These are phyloP conservation scores for Epizoanthus illoricatus DNA, from an alignment of 92 coral and sea anemone genomes.

Conservation along the genomic window DNA sequence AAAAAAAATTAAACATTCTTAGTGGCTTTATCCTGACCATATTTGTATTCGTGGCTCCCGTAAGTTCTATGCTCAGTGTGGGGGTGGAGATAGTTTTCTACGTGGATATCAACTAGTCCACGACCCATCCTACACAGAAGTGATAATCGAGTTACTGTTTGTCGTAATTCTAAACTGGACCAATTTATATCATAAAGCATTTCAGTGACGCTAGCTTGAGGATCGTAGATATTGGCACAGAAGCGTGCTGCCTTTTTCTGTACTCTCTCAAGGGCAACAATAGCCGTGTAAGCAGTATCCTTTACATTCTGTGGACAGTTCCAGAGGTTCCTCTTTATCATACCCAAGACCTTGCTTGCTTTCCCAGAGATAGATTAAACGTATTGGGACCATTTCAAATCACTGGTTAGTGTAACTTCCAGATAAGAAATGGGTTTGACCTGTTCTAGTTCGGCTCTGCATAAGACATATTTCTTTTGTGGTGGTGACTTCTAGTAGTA, in stretches of 20 bases:
- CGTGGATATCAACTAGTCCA: conserved; percentile 38
- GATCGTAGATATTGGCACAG: conserved; percentile 46
- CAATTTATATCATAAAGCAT: conserved; percentile 43
- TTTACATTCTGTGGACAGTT: conserved; percentile 42
- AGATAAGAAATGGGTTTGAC: too few relatives aligned
- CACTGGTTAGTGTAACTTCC: conserved; percentile 29
- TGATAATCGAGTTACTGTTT: conserved; percentile 31
- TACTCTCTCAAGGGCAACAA: conserved; percentile 47
- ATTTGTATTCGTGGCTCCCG: too few relatives aligned
- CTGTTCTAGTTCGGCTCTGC: too few relatives aligned
- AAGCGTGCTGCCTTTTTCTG: conserved; percentile 56
- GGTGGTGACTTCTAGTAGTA: too few relatives aligned
- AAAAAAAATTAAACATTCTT: too few relatives aligned
- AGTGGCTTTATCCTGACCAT: too few relatives aligned
- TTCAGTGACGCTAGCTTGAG: conserved; percentile 55
- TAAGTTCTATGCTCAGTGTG: too few relatives aligned
- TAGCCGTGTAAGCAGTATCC: conserved; percentile 34
- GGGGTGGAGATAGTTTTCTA: too few relatives aligned
- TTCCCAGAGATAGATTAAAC: conserved; percentile 29
- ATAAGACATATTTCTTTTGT: too few relatives aligned
- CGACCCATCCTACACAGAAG: conserved; percentile 35
- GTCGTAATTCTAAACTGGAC: conserved; percentile 39
- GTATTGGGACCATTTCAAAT: conserved; percentile 46
- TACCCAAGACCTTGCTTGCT: conserved; percentile 40
- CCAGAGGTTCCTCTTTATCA: conserved; percentile 44